phyloP scores from a whole-genome alignment of 2,113 vertebrate species.

The Saccopteryx leptura region DNA sequence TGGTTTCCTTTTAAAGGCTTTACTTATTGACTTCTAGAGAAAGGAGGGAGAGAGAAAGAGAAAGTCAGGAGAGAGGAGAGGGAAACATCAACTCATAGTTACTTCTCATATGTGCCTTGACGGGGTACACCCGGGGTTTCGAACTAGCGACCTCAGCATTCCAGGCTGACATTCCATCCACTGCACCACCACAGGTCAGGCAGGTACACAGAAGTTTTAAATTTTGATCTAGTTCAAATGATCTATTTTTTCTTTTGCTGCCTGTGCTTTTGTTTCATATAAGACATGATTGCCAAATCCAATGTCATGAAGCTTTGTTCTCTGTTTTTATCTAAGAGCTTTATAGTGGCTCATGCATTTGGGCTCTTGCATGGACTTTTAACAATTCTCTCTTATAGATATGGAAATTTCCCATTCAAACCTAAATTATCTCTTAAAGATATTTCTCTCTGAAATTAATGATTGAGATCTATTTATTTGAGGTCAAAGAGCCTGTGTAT shows the following conservation, averaged over 20 bases:
- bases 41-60: too few species aligned
- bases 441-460: neutral
- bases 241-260: neutral
- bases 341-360: neutral
- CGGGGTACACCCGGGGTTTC: too few species aligned
- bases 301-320: neutral
- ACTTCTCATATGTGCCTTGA: too few species aligned
- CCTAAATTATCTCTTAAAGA: slow-evolving; percentile 8
- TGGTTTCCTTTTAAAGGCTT: neutral
- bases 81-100: too few species aligned
- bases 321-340: neutral
- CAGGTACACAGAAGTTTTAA: neutral
- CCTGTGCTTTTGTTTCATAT: neutral
- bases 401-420: slow-evolving; percentile 24
- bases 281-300: neutral
- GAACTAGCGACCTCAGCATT: too few species aligned
- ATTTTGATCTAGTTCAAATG: neutral
- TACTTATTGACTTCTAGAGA: too few species aligned
- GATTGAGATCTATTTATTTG: neutral
- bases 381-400: slow-evolving; percentile 1
- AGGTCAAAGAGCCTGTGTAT: neutral
- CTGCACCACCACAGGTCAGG: too few species aligned
- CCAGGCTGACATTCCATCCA: too few species aligned
- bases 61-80: too few species aligned
- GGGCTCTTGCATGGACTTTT: neutral